Evolutionary conservation across 2,113 vertebrate genomes (phyloP).

Genomic region (Protomyctophum bolini): DNA sequence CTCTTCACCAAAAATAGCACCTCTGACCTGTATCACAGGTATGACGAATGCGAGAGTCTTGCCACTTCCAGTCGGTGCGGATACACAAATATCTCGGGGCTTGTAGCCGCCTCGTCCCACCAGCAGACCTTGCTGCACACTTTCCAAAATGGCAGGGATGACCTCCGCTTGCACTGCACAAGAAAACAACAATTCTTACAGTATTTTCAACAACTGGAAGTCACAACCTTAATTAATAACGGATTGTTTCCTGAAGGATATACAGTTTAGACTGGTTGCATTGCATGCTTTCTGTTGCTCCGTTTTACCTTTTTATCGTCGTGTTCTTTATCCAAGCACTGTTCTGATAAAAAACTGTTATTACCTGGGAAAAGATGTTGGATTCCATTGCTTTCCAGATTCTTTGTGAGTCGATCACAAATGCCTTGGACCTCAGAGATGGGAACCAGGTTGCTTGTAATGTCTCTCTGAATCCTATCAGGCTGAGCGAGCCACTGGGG

Average conservation of each 20-base stretch:
- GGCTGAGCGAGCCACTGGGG: conserved; percentile 91
- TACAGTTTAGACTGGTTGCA: too few species aligned
- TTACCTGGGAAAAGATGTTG: conserved; percentile 90
- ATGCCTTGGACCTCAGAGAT: conserved; percentile 79
- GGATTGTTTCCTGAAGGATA: too few species aligned
- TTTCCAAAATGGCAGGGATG: conserved; percentile 89
- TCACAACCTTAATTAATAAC: too few species aligned
- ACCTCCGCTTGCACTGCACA: conserved; percentile 89
- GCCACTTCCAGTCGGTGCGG: conserved; percentile 94
- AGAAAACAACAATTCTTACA: neutral
- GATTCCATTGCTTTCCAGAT: conserved; percentile 83
- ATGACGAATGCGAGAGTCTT: conserved; percentile 94
- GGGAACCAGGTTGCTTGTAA: conserved; percentile 82
- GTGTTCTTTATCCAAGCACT: too few species aligned
- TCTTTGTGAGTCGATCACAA: conserved; percentile 79
- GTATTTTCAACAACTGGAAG: neutral
- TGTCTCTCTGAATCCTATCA: conserved; percentile 79
- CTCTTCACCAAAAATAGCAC: too few species aligned
- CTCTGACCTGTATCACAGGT: conserved; percentile 89
- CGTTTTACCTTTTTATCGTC: too few species aligned
- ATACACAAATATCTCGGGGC: conserved; percentile 92
- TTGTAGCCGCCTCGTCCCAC: conserved; percentile 84
- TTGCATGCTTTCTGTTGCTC: too few species aligned
- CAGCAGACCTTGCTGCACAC: conserved; percentile 77
- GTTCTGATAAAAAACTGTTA: neutral